Base-by-base conservation (phyloP, 2,888 invertebrate genomes). In the Eurois occulta region DNA sequence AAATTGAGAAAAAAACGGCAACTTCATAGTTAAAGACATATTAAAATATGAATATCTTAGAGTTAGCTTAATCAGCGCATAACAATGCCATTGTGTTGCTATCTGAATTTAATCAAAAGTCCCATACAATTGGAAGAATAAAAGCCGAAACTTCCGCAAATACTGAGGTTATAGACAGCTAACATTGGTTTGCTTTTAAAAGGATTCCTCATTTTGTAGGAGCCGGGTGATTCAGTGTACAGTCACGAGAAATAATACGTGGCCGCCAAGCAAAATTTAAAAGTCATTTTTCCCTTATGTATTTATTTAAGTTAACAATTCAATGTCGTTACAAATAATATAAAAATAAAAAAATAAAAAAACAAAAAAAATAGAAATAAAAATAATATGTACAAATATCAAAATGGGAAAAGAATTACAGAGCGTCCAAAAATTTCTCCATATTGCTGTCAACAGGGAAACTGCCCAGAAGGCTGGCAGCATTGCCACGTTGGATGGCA, bases 171-270 rank as follows among this genome's bases (percentile, higher is more conserved):
- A 41, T 48, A 41, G 46, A 84, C 16, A 24, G 55, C 38, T 71
- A 35, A 55, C 84, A 71, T 67, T 55, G 80, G 70, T 84, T 81
- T 71, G 62, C 84, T 84, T 70, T 67, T 58, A 84, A 62, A 78
- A 62, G 46, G 55, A 80, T 71, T 84, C 46, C 41, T 55, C 24
- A 62, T 62, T 74, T 71, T 58, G 28, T 35, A 18, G 21, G 28
- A 64, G 13, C 28, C 35, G n/a, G 18, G 28, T 46, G 41, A n/a
- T 67, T 73, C 35, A 55, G 60, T 41, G 46, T 65, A n/a, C 65
- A 41, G 41, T 41, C 41, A 65, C 18, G 21, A 8, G 62, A 7
- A 58, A 58, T 35, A 35, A 5, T 62, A 62, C 16, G 5, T 62
- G 10, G 32, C 32, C 3, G 6, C 21, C 48, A 6, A 24, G 24